Evolutionary conservation across 2,888 invertebrate species (phyloP).

Genomic region (Xylota segnis): DNA sequence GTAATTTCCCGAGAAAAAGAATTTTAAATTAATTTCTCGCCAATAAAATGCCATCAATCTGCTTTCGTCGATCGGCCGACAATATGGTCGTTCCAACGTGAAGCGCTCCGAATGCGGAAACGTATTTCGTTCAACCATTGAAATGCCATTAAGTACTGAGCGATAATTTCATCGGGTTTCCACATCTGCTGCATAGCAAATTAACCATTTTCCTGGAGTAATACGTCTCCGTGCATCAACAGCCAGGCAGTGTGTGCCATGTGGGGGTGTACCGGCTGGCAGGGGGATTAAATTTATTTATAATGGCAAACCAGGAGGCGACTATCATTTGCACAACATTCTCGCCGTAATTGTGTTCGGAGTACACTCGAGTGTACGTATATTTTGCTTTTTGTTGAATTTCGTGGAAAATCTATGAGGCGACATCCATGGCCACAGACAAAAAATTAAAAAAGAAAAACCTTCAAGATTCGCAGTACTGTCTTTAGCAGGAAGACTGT

Average conservation of each 20-base stretch:
- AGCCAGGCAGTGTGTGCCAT: slow-evolving; percentile 8
- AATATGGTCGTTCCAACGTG: slow-evolving; percentile 40
- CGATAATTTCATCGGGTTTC: slow-evolving; percentile 65
- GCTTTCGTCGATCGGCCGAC: slow-evolving; percentile 35
- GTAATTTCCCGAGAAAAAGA: slow-evolving; percentile 8
- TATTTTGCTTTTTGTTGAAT: slow-evolving; percentile 26
- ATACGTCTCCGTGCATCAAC: slow-evolving; percentile 29
- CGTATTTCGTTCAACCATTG: slow-evolving; percentile 41
- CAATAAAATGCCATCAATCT: slow-evolving; percentile 47
- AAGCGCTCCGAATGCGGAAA: slow-evolving; percentile 43
- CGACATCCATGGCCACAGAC: slow-evolving; percentile 48
- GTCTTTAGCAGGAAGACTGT: slow-evolving; percentile 59
- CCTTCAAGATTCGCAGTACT: slow-evolving; percentile 42
- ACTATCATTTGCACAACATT: slow-evolving; percentile 51
- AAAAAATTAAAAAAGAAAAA: not conserved
- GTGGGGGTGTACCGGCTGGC: not conserved
- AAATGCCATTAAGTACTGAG: slow-evolving; percentile 54
- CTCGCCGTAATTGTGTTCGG: slow-evolving; percentile 29
- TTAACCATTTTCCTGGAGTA: slow-evolving; percentile 59
- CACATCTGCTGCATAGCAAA: slow-evolving; percentile 71
- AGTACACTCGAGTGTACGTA: not conserved
- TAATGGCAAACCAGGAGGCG: slow-evolving; percentile 58
- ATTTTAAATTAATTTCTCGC: slow-evolving; percentile 43
- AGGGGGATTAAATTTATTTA: slow-evolving; percentile 57
- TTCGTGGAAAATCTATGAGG: slow-evolving; percentile 65